phyloP scores from a whole-genome alignment of 1,140 invertebrate species.

The Ostrea denselamellosa region DNA sequence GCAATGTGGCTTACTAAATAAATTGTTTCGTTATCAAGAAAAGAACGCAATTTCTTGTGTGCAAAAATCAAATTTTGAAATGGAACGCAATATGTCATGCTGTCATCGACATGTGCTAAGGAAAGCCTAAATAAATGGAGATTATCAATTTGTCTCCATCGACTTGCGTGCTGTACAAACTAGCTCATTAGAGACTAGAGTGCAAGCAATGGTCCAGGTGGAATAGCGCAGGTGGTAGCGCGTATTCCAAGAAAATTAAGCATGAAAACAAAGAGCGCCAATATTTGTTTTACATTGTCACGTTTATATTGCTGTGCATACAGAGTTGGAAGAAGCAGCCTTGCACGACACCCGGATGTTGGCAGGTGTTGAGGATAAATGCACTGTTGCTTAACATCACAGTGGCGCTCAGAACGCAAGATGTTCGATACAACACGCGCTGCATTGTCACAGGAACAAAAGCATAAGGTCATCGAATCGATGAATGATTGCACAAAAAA shows the following conservation, averaged over 20 bases:
- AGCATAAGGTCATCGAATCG: not conserved
- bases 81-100: not conserved
- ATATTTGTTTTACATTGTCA: not conserved
- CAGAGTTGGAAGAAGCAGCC: not conserved
- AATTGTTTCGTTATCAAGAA: not conserved
- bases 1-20: too few species aligned
- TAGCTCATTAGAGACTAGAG: conserved; percentile 7
- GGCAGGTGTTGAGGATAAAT: not conserved
- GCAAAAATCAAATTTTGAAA: conserved; percentile 4
- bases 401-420: not conserved
- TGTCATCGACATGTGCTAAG: not conserved
- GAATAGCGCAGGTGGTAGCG: conserved; percentile 16
- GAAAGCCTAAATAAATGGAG: not conserved
- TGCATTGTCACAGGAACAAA: not conserved
- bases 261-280: conserved; percentile 4
- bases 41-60: not conserved
- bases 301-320: not conserved
- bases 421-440: conserved; percentile 23
- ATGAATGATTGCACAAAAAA: not conserved
- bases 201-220: conserved; percentile 26
- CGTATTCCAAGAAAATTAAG: conserved; percentile 24
- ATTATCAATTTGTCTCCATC: not conserved
- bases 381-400: conserved; percentile 22
- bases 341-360: not conserved
- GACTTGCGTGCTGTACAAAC: conserved; percentile 31